Percentiles rank a stretch among this genome's conserved stretches.
Conservation (phyloP, 2,888 invertebrate genomes). For the Heterodera filipjevi region DNA sequence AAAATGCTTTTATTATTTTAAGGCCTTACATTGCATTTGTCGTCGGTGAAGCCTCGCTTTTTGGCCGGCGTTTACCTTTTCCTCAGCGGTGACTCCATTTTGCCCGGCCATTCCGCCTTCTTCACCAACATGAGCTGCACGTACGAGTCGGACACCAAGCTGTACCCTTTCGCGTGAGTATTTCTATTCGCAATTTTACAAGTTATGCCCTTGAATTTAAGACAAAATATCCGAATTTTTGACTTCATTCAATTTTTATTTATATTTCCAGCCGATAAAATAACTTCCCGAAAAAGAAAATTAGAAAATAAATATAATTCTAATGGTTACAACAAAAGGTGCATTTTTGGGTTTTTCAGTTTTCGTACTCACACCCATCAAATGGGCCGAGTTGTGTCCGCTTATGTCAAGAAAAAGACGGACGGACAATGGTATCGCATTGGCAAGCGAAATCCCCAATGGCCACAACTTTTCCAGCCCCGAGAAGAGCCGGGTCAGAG, state of each 20-base stretch:
- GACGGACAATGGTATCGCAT: slow-evolving; percentile 64
- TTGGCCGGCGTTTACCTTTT: slow-evolving; percentile 67
- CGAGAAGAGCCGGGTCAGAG: slow-evolving; percentile 33
- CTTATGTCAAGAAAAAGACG: slow-evolving; percentile 66
- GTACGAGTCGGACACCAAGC: slow-evolving; percentile 64
- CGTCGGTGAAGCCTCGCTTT: slow-evolving; percentile 51
- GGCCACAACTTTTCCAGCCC: slow-evolving; percentile 73
- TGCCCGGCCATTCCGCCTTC: slow-evolving; percentile 65
- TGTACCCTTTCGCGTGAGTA: slow-evolving; percentile 69
- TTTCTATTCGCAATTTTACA: not conserved
- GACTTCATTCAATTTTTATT: too few species aligned
- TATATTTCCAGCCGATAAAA: too few species aligned
- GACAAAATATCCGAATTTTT: too few species aligned
- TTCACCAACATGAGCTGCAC: slow-evolving; percentile 70
- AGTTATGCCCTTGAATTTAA: too few species aligned
- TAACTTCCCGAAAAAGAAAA: too few species aligned
- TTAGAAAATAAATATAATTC: too few species aligned
- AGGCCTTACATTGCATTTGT: slow-evolving; percentile 64
- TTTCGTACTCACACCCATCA: slow-evolving; percentile 71
- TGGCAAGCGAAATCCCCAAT: slow-evolving; percentile 72
- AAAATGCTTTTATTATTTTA: not conserved
- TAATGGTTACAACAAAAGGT: too few species aligned
- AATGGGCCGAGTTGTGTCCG: slow-evolving; percentile 67
- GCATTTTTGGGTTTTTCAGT: too few species aligned
- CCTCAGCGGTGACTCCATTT: slow-evolving; percentile 64